Conservation (phyloP, 1,140 invertebrate species). For the Drosophila quadrilineata region DNA sequence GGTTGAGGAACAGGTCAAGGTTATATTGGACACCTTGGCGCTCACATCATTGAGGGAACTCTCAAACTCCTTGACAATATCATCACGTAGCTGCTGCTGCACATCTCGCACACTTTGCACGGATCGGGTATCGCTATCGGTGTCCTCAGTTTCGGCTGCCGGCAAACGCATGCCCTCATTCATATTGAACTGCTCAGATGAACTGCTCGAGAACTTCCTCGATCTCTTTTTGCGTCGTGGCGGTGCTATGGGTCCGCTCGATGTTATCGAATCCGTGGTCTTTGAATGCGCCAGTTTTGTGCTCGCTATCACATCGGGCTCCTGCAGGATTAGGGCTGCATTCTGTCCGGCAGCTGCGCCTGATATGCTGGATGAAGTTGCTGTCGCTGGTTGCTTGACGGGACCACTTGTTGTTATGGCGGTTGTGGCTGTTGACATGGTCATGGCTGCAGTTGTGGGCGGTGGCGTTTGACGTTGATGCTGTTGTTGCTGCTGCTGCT, state of each 20-base stretch:
- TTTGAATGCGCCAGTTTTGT: slow-evolving; percentile 87
- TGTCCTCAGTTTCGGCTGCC: slow-evolving; percentile 63
- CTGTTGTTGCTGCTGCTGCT: slow-evolving; percentile 35
- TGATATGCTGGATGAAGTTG: not conserved
- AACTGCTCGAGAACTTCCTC: slow-evolving; percentile 82
- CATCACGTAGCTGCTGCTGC: slow-evolving; percentile 70
- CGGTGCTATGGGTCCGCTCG: slow-evolving; percentile 87
- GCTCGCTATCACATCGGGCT: slow-evolving; percentile 96
- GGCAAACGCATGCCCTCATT: slow-evolving; percentile 60
- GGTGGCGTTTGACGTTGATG: slow-evolving; percentile 41
- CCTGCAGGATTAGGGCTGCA: slow-evolving; percentile 83
- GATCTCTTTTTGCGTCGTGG: slow-evolving; percentile 91
- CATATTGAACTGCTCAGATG: slow-evolving; percentile 74
- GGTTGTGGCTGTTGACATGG: slow-evolving; percentile 17
- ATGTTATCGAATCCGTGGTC: slow-evolving; percentile 79
- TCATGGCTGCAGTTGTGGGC: slow-evolving; percentile 5
- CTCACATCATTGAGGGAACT: slow-evolving; percentile 67
- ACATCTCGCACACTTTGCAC: slow-evolving; percentile 77
- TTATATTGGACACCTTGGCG: slow-evolving; percentile 43
- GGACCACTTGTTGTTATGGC: slow-evolving; percentile 21
- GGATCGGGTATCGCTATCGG: slow-evolving; percentile 73
- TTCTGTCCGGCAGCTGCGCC: slow-evolving; percentile 1
- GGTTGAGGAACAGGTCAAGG: slow-evolving; percentile 61
- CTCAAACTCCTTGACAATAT: slow-evolving; percentile 75
- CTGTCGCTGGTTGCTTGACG: slow-evolving; percentile 36